A percentile compares a stretch with the other conserved stretches of the same genome.
phyloP scores from a whole-genome alignment of 2,888 invertebrate genomes.

The Chloroclysta siterata region DNA sequence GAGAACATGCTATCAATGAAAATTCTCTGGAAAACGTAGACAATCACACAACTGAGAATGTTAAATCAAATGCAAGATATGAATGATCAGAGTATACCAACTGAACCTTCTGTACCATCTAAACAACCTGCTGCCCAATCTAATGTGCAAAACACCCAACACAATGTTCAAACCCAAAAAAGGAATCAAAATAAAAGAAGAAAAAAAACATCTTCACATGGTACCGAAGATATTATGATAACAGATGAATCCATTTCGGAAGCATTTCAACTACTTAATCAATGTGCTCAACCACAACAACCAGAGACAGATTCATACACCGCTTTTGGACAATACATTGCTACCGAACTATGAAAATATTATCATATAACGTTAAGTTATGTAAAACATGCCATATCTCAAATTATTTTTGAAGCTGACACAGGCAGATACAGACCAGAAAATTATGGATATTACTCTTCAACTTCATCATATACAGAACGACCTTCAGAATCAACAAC shows the following conservation, averaged over 20 bases:
- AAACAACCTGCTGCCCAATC: no score
- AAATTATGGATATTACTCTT: constrained; percentile 44
- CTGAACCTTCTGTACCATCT: no score
- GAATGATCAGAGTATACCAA: no score
- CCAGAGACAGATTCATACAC: constrained; percentile 39
- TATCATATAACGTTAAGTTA: constrained; percentile 38
- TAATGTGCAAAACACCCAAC: constrained; percentile 16
- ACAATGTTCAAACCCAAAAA: constrained; percentile 37
- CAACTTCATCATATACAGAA: neutral
- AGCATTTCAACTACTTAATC: constrained; percentile 41
- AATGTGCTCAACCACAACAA: constrained; percentile 44
- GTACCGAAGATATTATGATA: constrained; percentile 40
- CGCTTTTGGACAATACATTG: constrained; percentile 41
- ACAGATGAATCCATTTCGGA: constrained; percentile 45
- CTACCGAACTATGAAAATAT: constrained; percentile 44
- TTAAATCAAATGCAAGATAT: no score
- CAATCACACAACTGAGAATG: no score
- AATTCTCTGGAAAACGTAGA: no score
- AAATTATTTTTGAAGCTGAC: constrained; percentile 45
- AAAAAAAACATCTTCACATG: constrained; percentile 40
- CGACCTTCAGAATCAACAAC: no score
- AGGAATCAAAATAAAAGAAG: constrained; percentile 38
- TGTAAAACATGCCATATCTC: constrained; percentile 43
- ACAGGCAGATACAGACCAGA: constrained; percentile 32
- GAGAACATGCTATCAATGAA: no score